Conservation (phyloP, 1,140 invertebrate genomes). For the Helicoverpa zea region DNA sequence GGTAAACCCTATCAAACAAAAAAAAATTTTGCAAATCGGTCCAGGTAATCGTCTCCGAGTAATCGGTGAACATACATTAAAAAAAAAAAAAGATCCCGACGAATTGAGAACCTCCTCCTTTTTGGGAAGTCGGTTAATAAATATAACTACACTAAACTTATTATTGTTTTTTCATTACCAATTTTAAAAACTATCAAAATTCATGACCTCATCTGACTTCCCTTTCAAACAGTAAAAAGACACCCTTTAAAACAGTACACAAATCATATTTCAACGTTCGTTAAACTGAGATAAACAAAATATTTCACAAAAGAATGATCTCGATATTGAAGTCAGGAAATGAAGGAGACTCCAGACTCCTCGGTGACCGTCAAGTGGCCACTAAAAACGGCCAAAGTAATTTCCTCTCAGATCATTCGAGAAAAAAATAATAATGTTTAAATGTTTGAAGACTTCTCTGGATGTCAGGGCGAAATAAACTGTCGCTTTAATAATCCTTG, state of each 20-base stretch:
- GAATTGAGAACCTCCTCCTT: too few relatives aligned
- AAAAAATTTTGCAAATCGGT: too few relatives aligned
- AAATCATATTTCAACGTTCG: constrained; percentile 31
- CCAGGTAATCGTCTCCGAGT: too few relatives aligned
- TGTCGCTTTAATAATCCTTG: constrained; percentile 13
- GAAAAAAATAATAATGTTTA: constrained; percentile 45
- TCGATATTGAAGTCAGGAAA: constrained; percentile 47
- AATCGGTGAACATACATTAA: too few relatives aligned
- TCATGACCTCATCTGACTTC: too few relatives aligned
- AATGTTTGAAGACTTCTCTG: constrained; percentile 35
- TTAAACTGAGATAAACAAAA: constrained; percentile 18
- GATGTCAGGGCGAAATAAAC: constrained; percentile 12
- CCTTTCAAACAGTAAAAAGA: too few relatives aligned
- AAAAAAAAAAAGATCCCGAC: too few relatives aligned
- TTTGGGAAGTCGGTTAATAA: too few relatives aligned
- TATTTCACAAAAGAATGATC: constrained; percentile 47
- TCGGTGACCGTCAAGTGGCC: constrained; percentile 35
- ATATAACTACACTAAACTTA: too few relatives aligned
- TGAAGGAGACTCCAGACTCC: constrained; percentile 46
- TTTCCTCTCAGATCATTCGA: constrained; percentile 53
- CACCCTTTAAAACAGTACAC: constrained; percentile 17
- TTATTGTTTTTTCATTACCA: too few relatives aligned
- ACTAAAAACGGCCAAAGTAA: constrained; percentile 52
- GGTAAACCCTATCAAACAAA: too few relatives aligned
- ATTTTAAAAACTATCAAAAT: too few relatives aligned